Percentiles rank a stretch among this genome's conserved stretches.
These are phyloP conservation scores for Lepidurus apus DNA, from an alignment of 1,140 invertebrate species.

Conservation along the genomic window DNA sequence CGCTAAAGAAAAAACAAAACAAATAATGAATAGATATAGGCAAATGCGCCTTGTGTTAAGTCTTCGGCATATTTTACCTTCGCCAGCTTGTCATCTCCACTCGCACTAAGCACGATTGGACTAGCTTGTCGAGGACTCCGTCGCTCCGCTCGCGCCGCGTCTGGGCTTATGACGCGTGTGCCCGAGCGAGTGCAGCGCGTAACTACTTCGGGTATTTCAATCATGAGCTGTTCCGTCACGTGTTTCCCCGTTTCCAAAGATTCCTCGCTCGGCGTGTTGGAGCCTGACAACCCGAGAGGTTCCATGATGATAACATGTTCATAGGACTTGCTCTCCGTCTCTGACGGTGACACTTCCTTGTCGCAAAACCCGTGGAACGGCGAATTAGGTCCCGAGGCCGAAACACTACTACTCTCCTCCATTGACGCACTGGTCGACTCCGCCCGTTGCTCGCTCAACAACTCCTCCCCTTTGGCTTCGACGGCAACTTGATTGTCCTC, in stretches of 20 bases:
- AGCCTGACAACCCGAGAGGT: not conserved
- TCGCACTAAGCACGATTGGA: conserved; percentile 6
- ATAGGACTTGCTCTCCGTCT: not conserved
- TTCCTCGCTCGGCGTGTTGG: conserved; percentile 27
- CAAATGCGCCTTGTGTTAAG: not conserved
- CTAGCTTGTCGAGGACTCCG: conserved; percentile 32
- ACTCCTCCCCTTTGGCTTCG: not conserved
- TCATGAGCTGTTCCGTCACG: conserved; percentile 64
- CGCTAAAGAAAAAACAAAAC: not conserved
- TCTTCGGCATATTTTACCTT: not conserved
- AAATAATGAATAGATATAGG: not conserved
- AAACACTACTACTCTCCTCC: conserved; percentile 9
- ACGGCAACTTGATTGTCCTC: not conserved
- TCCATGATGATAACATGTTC: not conserved
- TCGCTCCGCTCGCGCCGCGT: conserved; percentile 24
- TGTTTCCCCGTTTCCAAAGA: conserved; percentile 49
- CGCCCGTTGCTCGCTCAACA: not conserved
- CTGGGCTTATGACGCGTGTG: conserved; percentile 36
- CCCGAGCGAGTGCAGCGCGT: conserved; percentile 39
- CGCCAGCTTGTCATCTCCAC: conserved; percentile 6
- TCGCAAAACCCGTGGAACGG: conserved; percentile 32
- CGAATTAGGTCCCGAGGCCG: conserved; percentile 27
- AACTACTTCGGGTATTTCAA: conserved; percentile 54
- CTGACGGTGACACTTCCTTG: conserved; percentile 14
- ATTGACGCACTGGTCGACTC: not conserved